Percentiles rank a stretch among this genome's conserved stretches.
Evolutionary conservation across 2,113 vertebrate genomes (phyloP).

Genomic region (rabbit (Oryctolagus cuniculus)): mOryCun1.1 NC_091435.1:106136501-106137000

Average conservation of each 20-base stretch:
- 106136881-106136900: neutral
- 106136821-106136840: neutral
- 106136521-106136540: slow-evolving; percentile 88
- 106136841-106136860: neutral
- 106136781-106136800: neutral
- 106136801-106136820: neutral
- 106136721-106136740: slow-evolving; percentile 67
- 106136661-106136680: slow-evolving; percentile 70
- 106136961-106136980: slow-evolving; percentile 8
- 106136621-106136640: slow-evolving; percentile 48
- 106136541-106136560: slow-evolving; percentile 88
- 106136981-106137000: slow-evolving; percentile 62
- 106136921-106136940: slow-evolving; percentile 9
- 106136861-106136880: neutral
- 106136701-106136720: slow-evolving; percentile 78
- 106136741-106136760: slow-evolving; percentile 58
- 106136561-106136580: slow-evolving; percentile 85
- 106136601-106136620: slow-evolving; percentile 78
- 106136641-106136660: slow-evolving; percentile 74
- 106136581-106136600: slow-evolving; percentile 80
- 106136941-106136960: neutral
- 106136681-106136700: slow-evolving; percentile 69
- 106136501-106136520: slow-evolving; percentile 87
- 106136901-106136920: slow-evolving; percentile 3
- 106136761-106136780: slow-evolving; percentile 53